Base-by-base conservation (phyloP, 2,888 invertebrate species). In the Pterobdella sp. region DNA sequence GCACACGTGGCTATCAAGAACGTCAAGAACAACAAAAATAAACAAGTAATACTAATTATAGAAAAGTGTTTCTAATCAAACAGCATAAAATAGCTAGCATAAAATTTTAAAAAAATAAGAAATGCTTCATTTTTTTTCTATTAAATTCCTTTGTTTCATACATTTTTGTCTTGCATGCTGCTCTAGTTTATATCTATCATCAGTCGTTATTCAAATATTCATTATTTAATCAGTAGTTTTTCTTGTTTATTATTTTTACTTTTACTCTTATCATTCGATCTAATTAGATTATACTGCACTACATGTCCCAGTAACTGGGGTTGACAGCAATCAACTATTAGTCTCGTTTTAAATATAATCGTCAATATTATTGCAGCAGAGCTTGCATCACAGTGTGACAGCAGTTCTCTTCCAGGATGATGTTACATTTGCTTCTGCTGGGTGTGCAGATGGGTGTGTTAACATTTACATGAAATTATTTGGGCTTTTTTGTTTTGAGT, bases 371-470 rank as follows among this genome's bases (percentile, higher is more conserved):
- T 37, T 35, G 0, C 34, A 32, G 14, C 66, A 80, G 80, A 80
- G 79, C 72, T 76, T 78, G 18, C 80, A 80, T 69, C 80, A 83
- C 75, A 82, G 83, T 81, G 90, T 94, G 71, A 93, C 93, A 0
- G 90, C 91, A 7, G 86, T 94, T 26, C 88, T 88, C 0, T 94
- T 92, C 84, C 91, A 91, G 84, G 89, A 92, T 83, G 89, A 90
- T 74, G 84, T 87, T 76, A 90, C 90, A 2, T 85, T 94, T 0
- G 87, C 93, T 65, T 92, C 93, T 0, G 90, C 92, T 80, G 92
- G 92, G 0, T 91, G 92, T 73, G 90, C 90, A 64, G 93, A 93
- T 84, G 92, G 93, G 87, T 88, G 81, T 79, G 83, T 79, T 1
- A 63, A 52, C 0, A 63, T 63, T n/a, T n/a, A n/a, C n/a, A n/a